Conservation (phyloP, 2,113 vertebrate species). For the Myanophis thanlyinensis region DNA sequence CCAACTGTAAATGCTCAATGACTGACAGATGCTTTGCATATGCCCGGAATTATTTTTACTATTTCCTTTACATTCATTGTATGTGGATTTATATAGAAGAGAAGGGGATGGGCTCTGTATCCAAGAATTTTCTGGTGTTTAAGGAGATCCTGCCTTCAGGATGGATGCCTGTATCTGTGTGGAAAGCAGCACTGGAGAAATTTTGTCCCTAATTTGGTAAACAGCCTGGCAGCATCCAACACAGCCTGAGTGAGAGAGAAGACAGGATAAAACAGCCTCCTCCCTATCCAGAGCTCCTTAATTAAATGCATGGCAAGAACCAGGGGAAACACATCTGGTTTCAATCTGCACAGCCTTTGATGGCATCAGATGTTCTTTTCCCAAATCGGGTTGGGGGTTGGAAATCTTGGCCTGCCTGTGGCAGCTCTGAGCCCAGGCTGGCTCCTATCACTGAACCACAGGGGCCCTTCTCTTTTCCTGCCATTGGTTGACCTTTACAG, state of each 20-base stretch:
- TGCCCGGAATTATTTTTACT: not conserved
- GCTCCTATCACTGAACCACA: slow-evolving; percentile 71
- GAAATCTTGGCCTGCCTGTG: slow-evolving; percentile 86
- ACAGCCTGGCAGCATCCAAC: not conserved
- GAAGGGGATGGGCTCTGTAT: not conserved
- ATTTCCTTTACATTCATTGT: not conserved
- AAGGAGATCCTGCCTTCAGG: not conserved
- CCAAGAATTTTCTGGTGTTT: not conserved
- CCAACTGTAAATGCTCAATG: not conserved
- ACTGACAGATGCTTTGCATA: not conserved
- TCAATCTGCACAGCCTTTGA: slow-evolving; percentile 94
- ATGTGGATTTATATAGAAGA: not conserved
- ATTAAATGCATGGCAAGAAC: slow-evolving; percentile 98
- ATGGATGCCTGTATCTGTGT: not conserved
- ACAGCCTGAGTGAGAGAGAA: slow-evolving; percentile 46
- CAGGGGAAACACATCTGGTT: slow-evolving; percentile 91
- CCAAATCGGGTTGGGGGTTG: slow-evolving; percentile 80
- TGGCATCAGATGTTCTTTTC: slow-evolving; percentile 99
- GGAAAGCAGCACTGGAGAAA: not conserved
- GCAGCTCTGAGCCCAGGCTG: slow-evolving; percentile 79
- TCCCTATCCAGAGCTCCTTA: slow-evolving; percentile 86
- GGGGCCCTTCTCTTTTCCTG: slow-evolving; percentile 46
- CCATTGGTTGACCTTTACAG: not conserved
- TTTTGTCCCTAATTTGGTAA: not conserved
- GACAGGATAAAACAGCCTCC: slow-evolving; percentile 70